phyloP scores from a whole-genome alignment of 2,113 vertebrate species.

The Gymnogyps californianus region DNA sequence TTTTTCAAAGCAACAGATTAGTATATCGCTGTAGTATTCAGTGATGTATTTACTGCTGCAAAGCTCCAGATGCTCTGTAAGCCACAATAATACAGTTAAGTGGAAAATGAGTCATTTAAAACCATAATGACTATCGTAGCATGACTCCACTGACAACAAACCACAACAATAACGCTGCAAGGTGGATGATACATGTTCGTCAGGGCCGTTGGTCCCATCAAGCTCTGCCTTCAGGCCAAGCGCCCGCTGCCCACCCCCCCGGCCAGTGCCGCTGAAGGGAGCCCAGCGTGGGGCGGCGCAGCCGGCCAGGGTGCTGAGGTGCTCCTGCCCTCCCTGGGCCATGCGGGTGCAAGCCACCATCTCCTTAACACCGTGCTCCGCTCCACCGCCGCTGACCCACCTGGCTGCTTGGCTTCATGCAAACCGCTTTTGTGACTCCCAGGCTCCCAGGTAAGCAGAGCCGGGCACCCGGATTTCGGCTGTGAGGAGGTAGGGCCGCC shows the following conservation, averaged over 20 bases:
- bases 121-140: background rate
- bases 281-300: accelerated
- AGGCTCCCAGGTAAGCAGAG: background rate
- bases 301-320: background rate
- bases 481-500: too few relatives aligned
- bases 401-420: accelerated
- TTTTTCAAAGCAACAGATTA: background rate
- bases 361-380: accelerated
- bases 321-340: background rate
- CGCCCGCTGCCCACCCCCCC: background rate
- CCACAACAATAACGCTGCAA: accelerated
- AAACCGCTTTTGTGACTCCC: accelerated
- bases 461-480: accelerated
- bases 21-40: background rate
- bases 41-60: background rate
- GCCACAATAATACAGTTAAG: slow-evolving; percentile 14
- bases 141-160: background rate
- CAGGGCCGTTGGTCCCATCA: background rate
- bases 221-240: background rate
- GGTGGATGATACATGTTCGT: accelerated
- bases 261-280: background rate
- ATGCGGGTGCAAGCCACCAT: accelerated
- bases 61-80: slow-evolving; percentile 13
- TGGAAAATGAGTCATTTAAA: slow-evolving; percentile 42
- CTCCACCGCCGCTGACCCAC: too few relatives aligned